Evolutionary conservation across 2,113 vertebrate species (phyloP).

Genomic region (Halcyon senegalensis): DNA sequence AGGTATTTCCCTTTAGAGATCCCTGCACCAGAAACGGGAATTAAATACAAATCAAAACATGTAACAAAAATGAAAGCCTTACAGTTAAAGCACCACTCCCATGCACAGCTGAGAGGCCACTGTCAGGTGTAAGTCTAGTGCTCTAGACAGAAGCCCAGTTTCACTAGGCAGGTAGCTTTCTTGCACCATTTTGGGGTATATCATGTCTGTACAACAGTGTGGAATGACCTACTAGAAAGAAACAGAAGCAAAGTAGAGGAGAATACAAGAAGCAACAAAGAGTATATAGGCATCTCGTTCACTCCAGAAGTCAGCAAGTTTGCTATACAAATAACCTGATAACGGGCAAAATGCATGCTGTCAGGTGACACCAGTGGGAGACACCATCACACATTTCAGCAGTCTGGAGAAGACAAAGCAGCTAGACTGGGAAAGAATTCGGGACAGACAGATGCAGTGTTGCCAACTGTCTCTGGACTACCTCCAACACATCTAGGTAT

Average conservation of each 20-base stretch:
- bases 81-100: background rate
- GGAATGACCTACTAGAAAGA: background rate
- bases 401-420: background rate
- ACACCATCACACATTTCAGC: background rate
- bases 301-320: background rate
- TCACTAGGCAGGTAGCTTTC: accelerated
- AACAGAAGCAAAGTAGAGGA: background rate
- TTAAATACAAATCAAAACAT: background rate
- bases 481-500: background rate
- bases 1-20: background rate
- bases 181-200: background rate
- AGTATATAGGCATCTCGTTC: background rate
- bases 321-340: background rate
- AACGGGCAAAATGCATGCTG: background rate
- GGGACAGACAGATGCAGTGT: background rate
- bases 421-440: background rate
- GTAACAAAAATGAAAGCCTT: background rate
- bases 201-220: background rate
- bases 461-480: background rate
- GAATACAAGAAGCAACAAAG: background rate
- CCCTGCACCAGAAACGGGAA: background rate
- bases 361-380: conserved; percentile 29
- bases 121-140: background rate
- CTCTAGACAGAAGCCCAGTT: background rate
- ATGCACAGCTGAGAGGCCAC: background rate